Base-by-base conservation (phyloP, 2,113 vertebrate species). In the Cacatua alba region DNA sequence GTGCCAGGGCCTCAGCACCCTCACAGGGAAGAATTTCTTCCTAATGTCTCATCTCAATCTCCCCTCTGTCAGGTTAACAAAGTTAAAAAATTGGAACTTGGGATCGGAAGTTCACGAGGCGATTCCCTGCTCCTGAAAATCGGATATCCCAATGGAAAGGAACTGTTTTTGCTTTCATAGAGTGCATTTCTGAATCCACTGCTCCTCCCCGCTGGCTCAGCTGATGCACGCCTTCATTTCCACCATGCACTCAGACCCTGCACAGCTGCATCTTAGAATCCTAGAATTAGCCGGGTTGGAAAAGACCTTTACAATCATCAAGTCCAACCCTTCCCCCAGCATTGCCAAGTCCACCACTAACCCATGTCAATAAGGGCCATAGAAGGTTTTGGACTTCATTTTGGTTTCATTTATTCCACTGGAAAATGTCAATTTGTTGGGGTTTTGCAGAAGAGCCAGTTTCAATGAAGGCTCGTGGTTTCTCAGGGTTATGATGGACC, bases 141-240 rank as follows among this genome's bases (percentile, higher is more conserved):
- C n/a, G 28, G 13, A 14, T 46, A 68, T 82, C 44, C 8, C 46
- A 53, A 39, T 0, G 0, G 46, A 18, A 7, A 46, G 28, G 37
- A 46, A 62, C 44, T 25, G 11, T 5, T 25, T 53, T 48, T 25
- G 24, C 24, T 76, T 53, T 62, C 19, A 17, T 25, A n/a, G 13
- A 29, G 17, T 8, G 11, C 29, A 11, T 13, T 76, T 53, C 63
- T 82, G 46, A 60, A 68, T 10, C 33, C 53, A n/a, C 23, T 75
- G 62, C 62, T 62, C 79, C 62, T 82, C 53, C 13, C 46, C 69
- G 53, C 63, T 62, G 28, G 28, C n/a, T 41, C 70, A 53, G 28
- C 24, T 76, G 62, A 39, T 29, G 46, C 10, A 46, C 33, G 29
- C 25, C 37, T 53, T 53, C 33, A 39, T 14, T 53, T 46, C 70